Evolutionary conservation across 2,797 vertebrate genomes (phyloP).

Genomic region (Otolemur crassicaudatus): DNA sequence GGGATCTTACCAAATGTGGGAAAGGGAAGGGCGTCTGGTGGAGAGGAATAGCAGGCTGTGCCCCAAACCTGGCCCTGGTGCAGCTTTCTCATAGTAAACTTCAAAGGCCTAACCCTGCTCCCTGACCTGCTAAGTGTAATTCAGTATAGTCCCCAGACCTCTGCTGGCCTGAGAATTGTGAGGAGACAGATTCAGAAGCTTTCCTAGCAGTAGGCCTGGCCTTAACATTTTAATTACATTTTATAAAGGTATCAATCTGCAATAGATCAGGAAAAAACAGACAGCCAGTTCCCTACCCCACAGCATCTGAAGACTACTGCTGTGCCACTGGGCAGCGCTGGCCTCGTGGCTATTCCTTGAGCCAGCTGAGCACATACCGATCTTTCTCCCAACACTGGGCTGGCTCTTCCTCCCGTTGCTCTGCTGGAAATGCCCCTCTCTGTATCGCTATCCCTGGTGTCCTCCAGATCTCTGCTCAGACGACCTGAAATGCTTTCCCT

Average conservation of each 20-base stretch:
- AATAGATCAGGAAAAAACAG: background rate
- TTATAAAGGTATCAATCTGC: background rate
- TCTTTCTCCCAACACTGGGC: no score
- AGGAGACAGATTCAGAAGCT: background rate
- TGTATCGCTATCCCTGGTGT: accelerated
- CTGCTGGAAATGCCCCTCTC: background rate
- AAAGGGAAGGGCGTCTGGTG: background rate
- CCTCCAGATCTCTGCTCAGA: background rate
- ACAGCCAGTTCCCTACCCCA: background rate
- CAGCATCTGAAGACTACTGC: background rate
- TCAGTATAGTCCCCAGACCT: background rate
- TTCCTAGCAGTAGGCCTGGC: background rate
- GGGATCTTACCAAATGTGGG: background rate
- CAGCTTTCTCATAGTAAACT: background rate
- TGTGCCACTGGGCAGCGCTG: accelerated
- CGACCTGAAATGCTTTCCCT: background rate
- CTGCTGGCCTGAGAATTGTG: background rate
- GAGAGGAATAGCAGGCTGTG: background rate
- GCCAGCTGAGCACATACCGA: accelerated
- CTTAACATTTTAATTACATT: background rate
- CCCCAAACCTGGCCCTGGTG: background rate
- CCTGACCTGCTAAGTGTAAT: accelerated
- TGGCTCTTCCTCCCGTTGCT: background rate
- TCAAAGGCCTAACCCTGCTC: background rate
- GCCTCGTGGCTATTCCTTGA: background rate